These are phyloP conservation scores for Scomber colias DNA, from an alignment of 2,113 vertebrate genomes.

Conservation along the genomic window DNA sequence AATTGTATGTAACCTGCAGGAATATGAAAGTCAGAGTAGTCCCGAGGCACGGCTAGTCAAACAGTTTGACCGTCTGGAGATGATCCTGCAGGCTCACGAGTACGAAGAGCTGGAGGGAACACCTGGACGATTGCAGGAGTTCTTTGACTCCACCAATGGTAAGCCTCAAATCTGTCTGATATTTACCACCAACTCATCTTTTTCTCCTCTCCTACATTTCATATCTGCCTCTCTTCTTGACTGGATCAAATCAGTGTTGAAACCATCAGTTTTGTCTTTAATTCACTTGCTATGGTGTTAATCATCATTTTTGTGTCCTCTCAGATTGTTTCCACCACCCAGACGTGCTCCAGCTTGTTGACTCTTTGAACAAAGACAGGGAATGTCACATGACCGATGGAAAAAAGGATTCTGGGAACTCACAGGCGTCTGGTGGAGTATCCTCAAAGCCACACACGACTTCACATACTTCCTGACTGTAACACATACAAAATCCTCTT, in stretches of 20 bases:
- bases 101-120: slow-evolving; percentile 92
- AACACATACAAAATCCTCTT: not conserved
- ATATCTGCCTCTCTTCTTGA: not conserved
- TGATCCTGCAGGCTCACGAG: slow-evolving; percentile 97
- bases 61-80: slow-evolving; percentile 96
- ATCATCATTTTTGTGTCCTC: not conserved
- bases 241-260: not conserved
- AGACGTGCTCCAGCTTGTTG: slow-evolving; percentile 90
- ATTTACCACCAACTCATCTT: too few species aligned
- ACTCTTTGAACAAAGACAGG: slow-evolving; percentile 89
- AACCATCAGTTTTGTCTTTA: not conserved
- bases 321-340: slow-evolving; percentile 94
- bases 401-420: slow-evolving; percentile 11
- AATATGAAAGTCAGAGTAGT: slow-evolving; percentile 92
- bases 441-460: slow-evolving; percentile 11
- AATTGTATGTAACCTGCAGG: slow-evolving; percentile 72
- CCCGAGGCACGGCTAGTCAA: slow-evolving; percentile 94
- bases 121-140: slow-evolving; percentile 94
- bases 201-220: not conserved
- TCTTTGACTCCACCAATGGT: slow-evolving; percentile 94
- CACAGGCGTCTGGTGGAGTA: not conserved
- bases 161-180: not conserved
- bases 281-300: too few species aligned
- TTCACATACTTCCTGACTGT: slow-evolving; percentile 45
- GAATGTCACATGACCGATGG: slow-evolving; percentile 70